Evolutionary conservation across 2,113 vertebrate genomes (phyloP).

Genomic region (Gallinago jamesoni): DNA sequence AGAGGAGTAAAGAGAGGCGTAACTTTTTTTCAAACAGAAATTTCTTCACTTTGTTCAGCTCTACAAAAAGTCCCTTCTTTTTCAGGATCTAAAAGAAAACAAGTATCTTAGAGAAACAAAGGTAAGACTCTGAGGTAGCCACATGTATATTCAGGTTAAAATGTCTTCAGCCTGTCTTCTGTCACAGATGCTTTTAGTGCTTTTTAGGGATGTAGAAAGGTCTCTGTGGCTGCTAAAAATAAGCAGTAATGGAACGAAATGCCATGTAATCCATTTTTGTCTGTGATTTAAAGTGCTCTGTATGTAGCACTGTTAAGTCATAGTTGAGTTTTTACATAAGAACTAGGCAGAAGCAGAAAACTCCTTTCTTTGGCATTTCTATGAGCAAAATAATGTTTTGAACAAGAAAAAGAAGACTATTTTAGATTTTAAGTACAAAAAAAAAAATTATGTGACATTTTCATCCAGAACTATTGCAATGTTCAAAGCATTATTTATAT

Average conservation of each 20-base stretch:
- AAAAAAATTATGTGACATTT: fast-evolving
- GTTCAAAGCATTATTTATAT: background rate
- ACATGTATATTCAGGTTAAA: background rate
- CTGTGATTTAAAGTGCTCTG: background rate
- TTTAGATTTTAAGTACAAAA: background rate
- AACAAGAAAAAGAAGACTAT: background rate
- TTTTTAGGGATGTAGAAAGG: background rate
- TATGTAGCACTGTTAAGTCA: background rate
- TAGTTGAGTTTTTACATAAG: background rate
- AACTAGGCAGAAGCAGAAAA: background rate
- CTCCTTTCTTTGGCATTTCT: background rate
- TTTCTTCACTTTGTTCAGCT: background rate
- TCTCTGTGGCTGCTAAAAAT: constrained; percentile 22
- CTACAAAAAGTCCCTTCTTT: background rate
- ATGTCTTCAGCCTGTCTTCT: background rate
- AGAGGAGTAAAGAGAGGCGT: background rate
- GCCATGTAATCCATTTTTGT: background rate
- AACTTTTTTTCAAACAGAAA: background rate
- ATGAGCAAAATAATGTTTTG: background rate
- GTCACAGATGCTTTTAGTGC: background rate
- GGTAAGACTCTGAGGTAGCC: background rate
- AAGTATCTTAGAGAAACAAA: background rate
- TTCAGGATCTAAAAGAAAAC: background rate
- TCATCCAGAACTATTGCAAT: background rate
- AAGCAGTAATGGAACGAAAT: constrained; percentile 11